Conservation (phyloP, 1,140 invertebrate species). For the Nephila pilipes region DNA sequence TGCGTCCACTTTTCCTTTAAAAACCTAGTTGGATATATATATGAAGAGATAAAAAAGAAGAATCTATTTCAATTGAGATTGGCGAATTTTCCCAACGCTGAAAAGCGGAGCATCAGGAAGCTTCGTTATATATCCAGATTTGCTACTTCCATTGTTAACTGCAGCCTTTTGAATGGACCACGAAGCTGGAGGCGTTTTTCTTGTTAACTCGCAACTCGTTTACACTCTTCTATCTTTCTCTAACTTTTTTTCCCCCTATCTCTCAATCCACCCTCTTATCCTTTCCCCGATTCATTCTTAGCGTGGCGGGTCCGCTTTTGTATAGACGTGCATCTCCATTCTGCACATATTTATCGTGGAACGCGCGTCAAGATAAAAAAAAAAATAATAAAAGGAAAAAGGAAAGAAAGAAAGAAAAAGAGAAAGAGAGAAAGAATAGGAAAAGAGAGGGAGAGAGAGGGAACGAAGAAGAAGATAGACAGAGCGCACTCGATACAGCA, state of each 20-base stretch:
- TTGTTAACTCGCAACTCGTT: slow-evolving; percentile 77
- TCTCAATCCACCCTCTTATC: slow-evolving; percentile 54
- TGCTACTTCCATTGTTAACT: slow-evolving; percentile 72
- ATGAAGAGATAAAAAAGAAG: slow-evolving; percentile 49
- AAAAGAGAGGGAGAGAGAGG: slow-evolving; percentile 1
- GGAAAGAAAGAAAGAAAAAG: background rate
- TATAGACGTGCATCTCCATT: slow-evolving; percentile 63
- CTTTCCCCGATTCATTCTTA: slow-evolving; percentile 49
- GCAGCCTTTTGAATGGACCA: slow-evolving; percentile 61
- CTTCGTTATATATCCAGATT: slow-evolving; percentile 75
- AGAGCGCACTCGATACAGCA: slow-evolving; percentile 64
- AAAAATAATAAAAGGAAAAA: slow-evolving; percentile 30
- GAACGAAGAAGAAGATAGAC: slow-evolving; percentile 59
- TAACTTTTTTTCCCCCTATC: slow-evolving; percentile 33
- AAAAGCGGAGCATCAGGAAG: slow-evolving; percentile 49
- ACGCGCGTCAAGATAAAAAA: slow-evolving; percentile 69
- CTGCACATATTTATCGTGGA: slow-evolving; percentile 72
- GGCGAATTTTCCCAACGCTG: slow-evolving; percentile 15
- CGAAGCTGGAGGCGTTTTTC: slow-evolving; percentile 72
- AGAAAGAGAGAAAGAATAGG: slow-evolving; percentile 52
- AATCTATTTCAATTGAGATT: slow-evolving; percentile 74
- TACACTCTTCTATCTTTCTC: slow-evolving; percentile 76
- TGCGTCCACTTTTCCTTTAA: slow-evolving; percentile 74
- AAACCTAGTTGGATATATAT: slow-evolving; percentile 25
- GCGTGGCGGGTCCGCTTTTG: slow-evolving; percentile 59